Evolutionary conservation across 2,113 vertebrate genomes (phyloP).

Genomic region (Rhombomys opimus): DNA sequence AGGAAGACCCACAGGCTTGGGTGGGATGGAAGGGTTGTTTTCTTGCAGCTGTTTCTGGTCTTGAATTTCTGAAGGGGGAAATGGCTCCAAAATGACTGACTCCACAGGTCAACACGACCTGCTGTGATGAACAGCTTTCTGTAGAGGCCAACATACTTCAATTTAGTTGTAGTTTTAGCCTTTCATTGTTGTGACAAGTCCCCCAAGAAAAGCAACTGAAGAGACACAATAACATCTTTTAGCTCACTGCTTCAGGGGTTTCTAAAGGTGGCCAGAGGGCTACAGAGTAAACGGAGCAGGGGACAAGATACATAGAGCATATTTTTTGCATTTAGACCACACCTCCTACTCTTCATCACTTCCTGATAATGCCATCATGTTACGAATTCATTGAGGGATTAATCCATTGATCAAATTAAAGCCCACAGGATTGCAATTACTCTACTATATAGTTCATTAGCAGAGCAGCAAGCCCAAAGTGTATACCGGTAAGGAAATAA

Average conservation of each 20-base stretch:
- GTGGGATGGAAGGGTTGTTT: not conserved
- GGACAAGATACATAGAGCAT: not conserved
- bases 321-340: not conserved
- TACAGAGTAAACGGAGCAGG: not conserved
- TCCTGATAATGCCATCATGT: not conserved
- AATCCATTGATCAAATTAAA: not conserved
- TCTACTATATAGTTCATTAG: not conserved
- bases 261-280: not conserved
- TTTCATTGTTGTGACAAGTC: not conserved
- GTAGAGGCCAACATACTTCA: not conserved
- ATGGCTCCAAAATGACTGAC: not conserved
- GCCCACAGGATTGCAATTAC: not conserved
- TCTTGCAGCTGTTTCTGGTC: not conserved
- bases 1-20: not conserved
- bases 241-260: not conserved
- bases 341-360: not conserved
- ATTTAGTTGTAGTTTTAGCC: not conserved
- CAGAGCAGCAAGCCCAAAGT: not conserved
- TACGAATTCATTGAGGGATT: not conserved
- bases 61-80: not conserved
- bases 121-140: not conserved
- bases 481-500: not conserved
- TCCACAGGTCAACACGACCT: not conserved
- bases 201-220: not conserved
- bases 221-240: not conserved